phyloP scores from a whole-genome alignment of 2,113 vertebrate species.

The Crotophaga sulcirostris region DNA sequence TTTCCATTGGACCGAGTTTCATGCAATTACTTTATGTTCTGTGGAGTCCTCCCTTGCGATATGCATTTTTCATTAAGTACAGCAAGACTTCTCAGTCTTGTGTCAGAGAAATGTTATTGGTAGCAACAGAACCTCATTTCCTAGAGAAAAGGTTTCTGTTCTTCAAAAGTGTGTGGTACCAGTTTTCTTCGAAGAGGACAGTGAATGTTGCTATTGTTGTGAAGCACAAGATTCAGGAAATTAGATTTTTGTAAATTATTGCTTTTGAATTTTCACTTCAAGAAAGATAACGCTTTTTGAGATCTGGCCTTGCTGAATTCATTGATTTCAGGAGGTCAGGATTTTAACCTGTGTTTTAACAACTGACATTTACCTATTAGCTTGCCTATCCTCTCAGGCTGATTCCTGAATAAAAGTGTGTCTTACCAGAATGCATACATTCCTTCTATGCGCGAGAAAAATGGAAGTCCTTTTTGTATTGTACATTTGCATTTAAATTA shows the following conservation, averaged over 20 bases:
- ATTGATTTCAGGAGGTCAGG: background rate
- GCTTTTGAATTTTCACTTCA: background rate
- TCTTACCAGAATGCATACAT: background rate
- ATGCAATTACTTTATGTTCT: background rate
- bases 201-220: background rate
- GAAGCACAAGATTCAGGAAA: background rate
- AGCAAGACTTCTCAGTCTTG: background rate
- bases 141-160: background rate
- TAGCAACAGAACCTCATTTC: background rate
- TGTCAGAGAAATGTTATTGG: background rate
- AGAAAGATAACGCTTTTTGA: background rate
- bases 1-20: background rate
- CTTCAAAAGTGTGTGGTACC: background rate
- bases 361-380: background rate
- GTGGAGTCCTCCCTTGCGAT: accelerated
- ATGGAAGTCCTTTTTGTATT: background rate
- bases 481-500: slow-evolving; percentile 53
- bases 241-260: background rate
- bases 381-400: background rate
- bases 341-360: background rate
- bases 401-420: background rate
- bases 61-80: background rate
- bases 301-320: background rate
- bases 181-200: background rate
- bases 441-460: background rate